Conservation (phyloP, 2,888 invertebrate species). For the Watsonalla cultraria region DNA sequence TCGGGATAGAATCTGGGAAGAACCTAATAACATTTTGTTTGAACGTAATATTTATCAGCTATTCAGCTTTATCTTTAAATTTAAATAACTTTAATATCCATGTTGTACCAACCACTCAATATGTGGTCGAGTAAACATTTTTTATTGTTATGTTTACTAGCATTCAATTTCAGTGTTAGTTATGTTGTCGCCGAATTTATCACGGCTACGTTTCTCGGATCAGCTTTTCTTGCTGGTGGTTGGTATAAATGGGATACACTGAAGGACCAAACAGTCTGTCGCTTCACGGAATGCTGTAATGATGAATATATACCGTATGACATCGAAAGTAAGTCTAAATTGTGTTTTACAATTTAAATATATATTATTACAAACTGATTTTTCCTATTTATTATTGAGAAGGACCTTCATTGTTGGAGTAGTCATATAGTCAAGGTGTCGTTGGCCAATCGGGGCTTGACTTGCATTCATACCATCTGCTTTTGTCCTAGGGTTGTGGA, state of each 20-base stretch:
- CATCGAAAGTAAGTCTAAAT: constrained; percentile 59
- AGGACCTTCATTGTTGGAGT: not conserved
- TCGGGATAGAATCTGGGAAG: too few species aligned
- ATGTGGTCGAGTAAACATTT: not conserved
- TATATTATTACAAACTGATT: not conserved
- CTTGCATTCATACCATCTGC: too few species aligned
- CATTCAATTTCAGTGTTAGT: constrained; percentile 12
- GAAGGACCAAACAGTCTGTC: constrained; percentile 70
- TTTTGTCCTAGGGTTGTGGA: too few species aligned
- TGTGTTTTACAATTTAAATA: too few species aligned
- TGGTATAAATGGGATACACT: constrained; percentile 60
- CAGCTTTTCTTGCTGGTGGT: constrained; percentile 42
- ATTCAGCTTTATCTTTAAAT: too few species aligned
- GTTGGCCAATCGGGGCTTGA: too few species aligned
- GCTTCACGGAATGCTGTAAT: constrained; percentile 79
- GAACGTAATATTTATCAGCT: too few species aligned
- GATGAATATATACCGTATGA: constrained; percentile 74
- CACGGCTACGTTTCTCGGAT: constrained; percentile 39
- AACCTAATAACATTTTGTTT: too few species aligned
- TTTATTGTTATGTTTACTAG: not conserved
- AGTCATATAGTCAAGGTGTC: too few species aligned
- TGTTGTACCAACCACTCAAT: too few species aligned
- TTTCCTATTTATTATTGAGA: not conserved
- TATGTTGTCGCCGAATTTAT: constrained; percentile 39
- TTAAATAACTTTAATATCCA: too few species aligned